Evolutionary conservation across 2,113 vertebrate species (phyloP).

Genomic region (Saguinus midas): DNA sequence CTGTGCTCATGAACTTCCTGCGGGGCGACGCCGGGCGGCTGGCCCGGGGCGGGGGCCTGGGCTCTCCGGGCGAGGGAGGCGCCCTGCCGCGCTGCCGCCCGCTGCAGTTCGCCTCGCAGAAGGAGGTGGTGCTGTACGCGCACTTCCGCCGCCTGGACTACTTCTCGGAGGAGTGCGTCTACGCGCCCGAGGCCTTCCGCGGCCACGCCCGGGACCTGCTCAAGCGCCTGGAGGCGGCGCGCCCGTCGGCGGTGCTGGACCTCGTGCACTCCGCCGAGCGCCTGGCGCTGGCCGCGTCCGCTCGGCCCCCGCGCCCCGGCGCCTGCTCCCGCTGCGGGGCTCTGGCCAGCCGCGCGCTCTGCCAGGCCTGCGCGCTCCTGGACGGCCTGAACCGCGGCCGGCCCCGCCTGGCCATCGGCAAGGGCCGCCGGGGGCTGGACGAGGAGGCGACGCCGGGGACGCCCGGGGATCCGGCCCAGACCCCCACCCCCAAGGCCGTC

Average conservation of each 20-base stretch:
- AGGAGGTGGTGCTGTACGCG: constrained; percentile 66
- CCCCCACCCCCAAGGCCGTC: rapidly evolving
- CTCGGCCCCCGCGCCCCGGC: constrained; percentile 89
- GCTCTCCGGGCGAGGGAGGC: constrained; percentile 85
- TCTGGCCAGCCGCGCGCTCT: constrained; percentile 90
- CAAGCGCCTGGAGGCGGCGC: constrained; percentile 89
- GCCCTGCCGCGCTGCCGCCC: constrained; percentile 91
- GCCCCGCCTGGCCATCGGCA: constrained; percentile 90
- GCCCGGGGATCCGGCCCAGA: neutral
- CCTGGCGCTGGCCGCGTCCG: constrained; percentile 86
- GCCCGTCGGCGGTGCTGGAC: constrained; percentile 90
- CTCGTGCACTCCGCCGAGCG: constrained; percentile 92
- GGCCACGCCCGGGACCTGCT: constrained; percentile 89
- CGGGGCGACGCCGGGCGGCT: constrained; percentile 90
- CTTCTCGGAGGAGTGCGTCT: constrained; percentile 93
- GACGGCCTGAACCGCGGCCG: constrained; percentile 91
- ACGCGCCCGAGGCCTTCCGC: constrained; percentile 92
- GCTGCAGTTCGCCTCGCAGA: constrained; percentile 92
- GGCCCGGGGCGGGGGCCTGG: constrained; percentile 85
- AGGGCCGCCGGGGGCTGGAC: constrained; percentile 80
- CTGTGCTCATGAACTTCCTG: constrained; percentile 93
- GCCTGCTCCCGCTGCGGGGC: constrained; percentile 90
- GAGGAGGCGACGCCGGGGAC: neutral
- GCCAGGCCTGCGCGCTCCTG: constrained; percentile 91
- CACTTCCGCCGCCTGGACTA: constrained; percentile 94